Evolutionary conservation across 2,888 invertebrate species (phyloP), one percentile per base, ranked within the genome.

Genomic region (Drosophila tripunctata): DNA sequence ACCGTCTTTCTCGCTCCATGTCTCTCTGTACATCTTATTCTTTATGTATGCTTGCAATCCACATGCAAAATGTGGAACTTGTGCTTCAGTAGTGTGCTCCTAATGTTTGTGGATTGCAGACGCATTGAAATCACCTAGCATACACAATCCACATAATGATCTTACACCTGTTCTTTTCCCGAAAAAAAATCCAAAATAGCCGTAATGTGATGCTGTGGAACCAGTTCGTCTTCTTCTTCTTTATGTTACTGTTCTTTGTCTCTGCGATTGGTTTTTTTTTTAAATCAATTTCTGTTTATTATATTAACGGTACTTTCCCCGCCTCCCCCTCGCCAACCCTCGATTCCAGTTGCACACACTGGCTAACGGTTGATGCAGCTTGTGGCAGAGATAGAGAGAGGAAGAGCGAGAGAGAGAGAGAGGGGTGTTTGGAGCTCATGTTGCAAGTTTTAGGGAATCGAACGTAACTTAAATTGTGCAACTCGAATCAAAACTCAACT

Each of bases 251-350:
- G 43, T 54, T 56, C 31, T 52, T 22, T 45, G 40, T 51, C 45
- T 67, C 43, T 51, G 52, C 14, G 50, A 50, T 60, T 40, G 30
- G 22, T 33, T 33, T 58, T 44, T 31, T 33, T 33, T 58, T 44
- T 31, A 24, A 38, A 70, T 76, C 73, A 70, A 70, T 73, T 73
- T 76, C 54, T 57, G 64, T 73, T 76, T 67, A 69, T 70, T 70
- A 45, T 56, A 31, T 41, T 67, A 77, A 77, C 76, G 76, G 76
- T 57, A 15, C 50, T 63, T 64, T 56, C 7, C 7, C 5, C 12
- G 17, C 44, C 2, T 4, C 5, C 43, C 44, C 40, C 48, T 63
- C 58, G 57, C 61, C 65, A 56, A 48, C 48, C 38, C 30, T 21
- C 19, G 27, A 21, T 41, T 19, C 24, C 43, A 15, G 17, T 17